Base-by-base conservation (phyloP, 2,113 vertebrate genomes). In the Hassar affinis region DNA sequence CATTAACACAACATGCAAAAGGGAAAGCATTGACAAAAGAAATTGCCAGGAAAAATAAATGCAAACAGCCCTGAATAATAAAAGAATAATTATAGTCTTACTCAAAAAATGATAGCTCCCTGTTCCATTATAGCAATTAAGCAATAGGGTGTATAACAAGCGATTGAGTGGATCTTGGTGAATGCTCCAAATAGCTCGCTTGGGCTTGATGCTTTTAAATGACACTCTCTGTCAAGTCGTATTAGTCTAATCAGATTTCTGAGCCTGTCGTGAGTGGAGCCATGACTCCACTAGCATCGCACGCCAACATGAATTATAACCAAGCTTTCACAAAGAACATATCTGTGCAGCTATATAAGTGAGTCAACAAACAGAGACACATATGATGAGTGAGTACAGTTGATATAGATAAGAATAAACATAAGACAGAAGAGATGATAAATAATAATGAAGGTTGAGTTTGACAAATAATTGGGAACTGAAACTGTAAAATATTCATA, bases 81-180 rank as follows among this genome's bases (percentile, higher is more conserved):
- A 78, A 86, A 74, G 14, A 85, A 45, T 51, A 79, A 79, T 86
- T 79, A 82, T 68, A 71, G 75, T 59, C 54, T 47, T 59, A 82
- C 66, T 77, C 47, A 82, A 79, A 30, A 75, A 84, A 25, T 52
- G 62, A 84, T 85, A 85, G 54, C 54, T 30, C 52, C 62, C 68
- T 45, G 56, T 75, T 84, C 81, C 38, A 81, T 78, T 69, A 74
- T 59, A n/a, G 75, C 82, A 57, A 86, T 85, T 84, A 80, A 77
- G 59, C 52, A 79, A 56, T 62, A 78, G 59, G 61, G 59, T 59
- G 78, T 52, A 84, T 68, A 54, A 61, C 15, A 80, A 74, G 64
- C 47, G 35, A 66, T 30, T 22, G 30, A 35, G 61, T 33, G 11
- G 71, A 54, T 80, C 56, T 81, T 35, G 62, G 59, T 69, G 61